Conservation (phyloP, 2,888 invertebrate species). For the Cephus rjabovi region DNA sequence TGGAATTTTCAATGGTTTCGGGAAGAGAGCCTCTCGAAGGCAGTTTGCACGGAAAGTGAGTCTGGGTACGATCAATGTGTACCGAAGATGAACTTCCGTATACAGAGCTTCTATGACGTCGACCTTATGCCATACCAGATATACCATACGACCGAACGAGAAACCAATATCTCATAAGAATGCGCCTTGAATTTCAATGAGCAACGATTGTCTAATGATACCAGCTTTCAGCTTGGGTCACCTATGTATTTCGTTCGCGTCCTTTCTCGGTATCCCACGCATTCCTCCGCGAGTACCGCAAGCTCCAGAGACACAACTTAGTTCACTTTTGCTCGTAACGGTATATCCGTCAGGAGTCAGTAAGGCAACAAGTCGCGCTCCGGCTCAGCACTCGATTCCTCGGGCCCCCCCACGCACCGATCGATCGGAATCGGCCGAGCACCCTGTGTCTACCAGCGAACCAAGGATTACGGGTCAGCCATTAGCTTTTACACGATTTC, state of each 20-base stretch:
- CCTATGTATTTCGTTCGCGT: conserved; percentile 11
- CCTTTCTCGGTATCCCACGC: conserved; percentile 31
- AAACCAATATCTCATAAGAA: neutral
- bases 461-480: neutral
- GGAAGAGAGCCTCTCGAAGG: neutral
- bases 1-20: neutral
- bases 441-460: neutral
- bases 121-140: neutral
- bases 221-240: neutral
- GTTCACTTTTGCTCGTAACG: conserved; percentile 63
- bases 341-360: conserved; percentile 58
- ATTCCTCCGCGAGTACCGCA: conserved; percentile 49
- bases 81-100: neutral
- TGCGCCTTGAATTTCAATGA: neutral
- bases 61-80: neutral
- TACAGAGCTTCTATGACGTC: neutral
- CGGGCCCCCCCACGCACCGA: neutral
- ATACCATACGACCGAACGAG: neutral
- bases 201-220: neutral
- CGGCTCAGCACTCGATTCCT: neutral
- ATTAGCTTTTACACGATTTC: neutral
- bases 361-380: conserved; percentile 55
- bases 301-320: conserved; percentile 61
- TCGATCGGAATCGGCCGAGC: conserved; percentile 7
- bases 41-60: neutral